These are phyloP conservation scores for Amphipyra tragopoginis DNA, from an alignment of 2,888 invertebrate genomes.

Conservation along the genomic window DNA sequence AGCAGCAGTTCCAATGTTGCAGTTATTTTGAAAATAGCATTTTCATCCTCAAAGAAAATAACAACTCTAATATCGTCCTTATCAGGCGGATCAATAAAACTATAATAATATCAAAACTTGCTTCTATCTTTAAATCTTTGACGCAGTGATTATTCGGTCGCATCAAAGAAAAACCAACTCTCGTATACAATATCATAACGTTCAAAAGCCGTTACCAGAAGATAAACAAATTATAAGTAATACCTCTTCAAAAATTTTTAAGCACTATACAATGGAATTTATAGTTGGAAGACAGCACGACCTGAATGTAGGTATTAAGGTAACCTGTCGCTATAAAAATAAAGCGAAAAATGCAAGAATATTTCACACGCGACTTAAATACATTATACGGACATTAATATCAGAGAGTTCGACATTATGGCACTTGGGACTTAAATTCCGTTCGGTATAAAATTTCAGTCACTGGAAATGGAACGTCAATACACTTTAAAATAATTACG, in stretches of 20 bases:
- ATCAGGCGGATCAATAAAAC: constrained; percentile 45
- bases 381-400: constrained; percentile 25
- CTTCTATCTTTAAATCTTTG: constrained; percentile 37
- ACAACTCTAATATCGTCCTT: constrained; percentile 20
- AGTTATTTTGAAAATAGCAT: constrained; percentile 29
- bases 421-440: constrained; percentile 23
- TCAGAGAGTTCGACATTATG: constrained; percentile 28
- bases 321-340: constrained; percentile 11
- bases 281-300: constrained; percentile 63
- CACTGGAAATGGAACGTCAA: constrained; percentile 3
- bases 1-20: constrained; percentile 34
- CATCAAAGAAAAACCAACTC: constrained; percentile 25
- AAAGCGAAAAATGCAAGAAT: constrained; percentile 8
- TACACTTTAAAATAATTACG: neutral
- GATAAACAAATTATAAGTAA: constrained; percentile 59
- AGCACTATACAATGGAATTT: constrained; percentile 63
- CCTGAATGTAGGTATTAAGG: constrained; percentile 62
- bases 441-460: constrained; percentile 17
- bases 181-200: constrained; percentile 20
- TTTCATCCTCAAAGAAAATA: constrained; percentile 33
- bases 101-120: constrained; percentile 52
- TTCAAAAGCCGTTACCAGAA: constrained; percentile 29
- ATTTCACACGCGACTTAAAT: constrained; percentile 5
- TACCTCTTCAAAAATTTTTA: constrained; percentile 43
- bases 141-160: constrained; percentile 33